Evolutionary conservation across 2,888 invertebrate genomes (phyloP).

Genomic region (Gerosis bhagava): DNA sequence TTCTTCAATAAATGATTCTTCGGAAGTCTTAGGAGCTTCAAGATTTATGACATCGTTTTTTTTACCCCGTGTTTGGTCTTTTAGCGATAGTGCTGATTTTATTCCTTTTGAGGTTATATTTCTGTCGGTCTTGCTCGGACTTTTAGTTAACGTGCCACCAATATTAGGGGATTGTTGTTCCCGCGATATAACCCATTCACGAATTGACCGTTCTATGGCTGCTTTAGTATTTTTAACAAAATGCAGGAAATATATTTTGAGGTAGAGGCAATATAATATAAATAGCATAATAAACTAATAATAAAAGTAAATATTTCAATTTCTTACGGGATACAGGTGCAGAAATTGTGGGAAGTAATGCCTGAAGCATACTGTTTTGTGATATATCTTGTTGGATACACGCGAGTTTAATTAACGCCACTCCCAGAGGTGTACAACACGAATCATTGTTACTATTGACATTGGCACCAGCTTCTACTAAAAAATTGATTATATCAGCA

Average conservation of each 20-base stretch:
- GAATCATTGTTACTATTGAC: constrained; percentile 77
- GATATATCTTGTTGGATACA: constrained; percentile 49
- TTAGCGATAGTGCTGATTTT: constrained; percentile 41
- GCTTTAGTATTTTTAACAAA: too few species aligned
- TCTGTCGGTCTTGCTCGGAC: constrained; percentile 42
- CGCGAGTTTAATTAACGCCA: constrained; percentile 63
- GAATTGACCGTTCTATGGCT: constrained; percentile 36
- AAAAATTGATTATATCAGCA: constrained; percentile 55
- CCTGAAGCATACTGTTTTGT: constrained; percentile 43
- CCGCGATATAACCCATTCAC: constrained; percentile 57
- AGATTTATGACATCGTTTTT: constrained; percentile 36
- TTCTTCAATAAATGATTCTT: constrained; percentile 41
- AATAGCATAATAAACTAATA: too few species aligned
- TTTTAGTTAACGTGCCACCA: constrained; percentile 29
- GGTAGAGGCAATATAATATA: too few species aligned
- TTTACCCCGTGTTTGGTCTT: constrained; percentile 36
- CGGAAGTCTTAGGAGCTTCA: constrained; percentile 33
- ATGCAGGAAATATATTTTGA: too few species aligned
- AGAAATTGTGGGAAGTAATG: constrained; percentile 46
- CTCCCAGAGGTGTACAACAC: constrained; percentile 73
- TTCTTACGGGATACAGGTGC: constrained; percentile 39
- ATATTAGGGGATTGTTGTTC: constrained; percentile 28
- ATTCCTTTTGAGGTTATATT: constrained; percentile 37
- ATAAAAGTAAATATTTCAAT: too few species aligned
- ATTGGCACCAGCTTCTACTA: constrained; percentile 76